phyloP scores from a whole-genome alignment of 2,113 vertebrate genomes.

The Lathamus discolor region DNA sequence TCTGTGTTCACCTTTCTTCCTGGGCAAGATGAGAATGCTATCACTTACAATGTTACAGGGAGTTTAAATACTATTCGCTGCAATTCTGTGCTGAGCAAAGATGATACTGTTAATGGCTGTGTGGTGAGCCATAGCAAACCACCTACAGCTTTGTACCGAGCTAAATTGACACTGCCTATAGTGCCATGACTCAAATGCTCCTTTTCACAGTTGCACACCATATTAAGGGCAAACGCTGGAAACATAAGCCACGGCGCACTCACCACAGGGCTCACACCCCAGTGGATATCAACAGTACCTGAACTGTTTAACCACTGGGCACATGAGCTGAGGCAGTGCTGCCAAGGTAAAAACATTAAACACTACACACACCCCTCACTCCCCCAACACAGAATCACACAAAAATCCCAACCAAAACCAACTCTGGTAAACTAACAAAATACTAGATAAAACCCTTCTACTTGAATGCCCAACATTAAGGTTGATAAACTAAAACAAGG shows the following conservation, averaged over 20 bases:
- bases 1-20: neutral
- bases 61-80: conserved; percentile 53
- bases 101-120: conserved; percentile 40
- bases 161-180: conserved; percentile 46
- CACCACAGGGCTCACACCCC: neutral
- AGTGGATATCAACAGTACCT: neutral
- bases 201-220: conserved; percentile 58
- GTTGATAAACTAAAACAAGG: neutral
- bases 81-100: conserved; percentile 46
- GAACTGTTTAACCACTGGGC: neutral
- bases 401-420: neutral
- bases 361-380: neutral
- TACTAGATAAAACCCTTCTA: neutral
- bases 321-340: neutral
- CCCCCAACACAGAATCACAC: neutral
- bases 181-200: conserved; percentile 39
- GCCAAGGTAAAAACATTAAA: neutral
- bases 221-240: conserved; percentile 32
- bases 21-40: conserved; percentile 1
- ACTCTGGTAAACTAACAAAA: neutral
- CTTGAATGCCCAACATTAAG: neutral
- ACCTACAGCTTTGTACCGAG: conserved; percentile 48
- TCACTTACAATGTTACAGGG: neutral
- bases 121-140: conserved; percentile 57
- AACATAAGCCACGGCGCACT: neutral